Evolutionary conservation across 2,113 vertebrate species (phyloP).

Genomic region (Noctilio leporinus): DNA sequence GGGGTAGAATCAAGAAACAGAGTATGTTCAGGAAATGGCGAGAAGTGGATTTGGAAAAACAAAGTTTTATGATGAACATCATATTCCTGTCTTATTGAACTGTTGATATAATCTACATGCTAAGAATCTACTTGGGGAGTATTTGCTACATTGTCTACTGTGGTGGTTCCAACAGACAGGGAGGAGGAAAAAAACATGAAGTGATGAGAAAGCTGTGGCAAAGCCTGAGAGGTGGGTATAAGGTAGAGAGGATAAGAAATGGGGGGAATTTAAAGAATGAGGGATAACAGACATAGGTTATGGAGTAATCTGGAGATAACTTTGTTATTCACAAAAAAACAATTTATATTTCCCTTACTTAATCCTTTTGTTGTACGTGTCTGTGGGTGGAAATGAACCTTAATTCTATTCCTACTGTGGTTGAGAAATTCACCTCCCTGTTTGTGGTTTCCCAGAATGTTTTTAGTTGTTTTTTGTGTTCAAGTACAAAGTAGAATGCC

Average conservation of each 20-base stretch:
- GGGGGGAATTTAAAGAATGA: not conserved
- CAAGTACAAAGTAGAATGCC: conserved; percentile 40
- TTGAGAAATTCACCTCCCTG: conserved; percentile 5
- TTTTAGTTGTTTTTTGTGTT: conserved; percentile 54
- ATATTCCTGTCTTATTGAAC: not conserved
- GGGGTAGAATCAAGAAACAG: not conserved
- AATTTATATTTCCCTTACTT: not conserved
- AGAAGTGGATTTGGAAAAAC: not conserved
- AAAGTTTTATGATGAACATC: not conserved
- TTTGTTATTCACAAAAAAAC: not conserved
- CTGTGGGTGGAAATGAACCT: not conserved
- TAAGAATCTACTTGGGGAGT: not conserved
- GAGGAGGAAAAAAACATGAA: not conserved
- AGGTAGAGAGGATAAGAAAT: not conserved
- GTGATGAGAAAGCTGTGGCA: not conserved
- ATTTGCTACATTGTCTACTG: not conserved
- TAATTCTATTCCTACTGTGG: not conserved
- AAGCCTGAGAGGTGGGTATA: not conserved
- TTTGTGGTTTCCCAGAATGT: conserved; percentile 33
- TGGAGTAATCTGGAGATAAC: not conserved
- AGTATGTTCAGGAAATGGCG: not conserved
- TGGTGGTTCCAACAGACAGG: not conserved
- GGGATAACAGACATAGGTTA: not conserved
- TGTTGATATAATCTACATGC: too few species aligned
- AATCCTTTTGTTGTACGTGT: not conserved